Evolutionary conservation across 2,113 vertebrate species (phyloP).

Genomic region (Malurus cyaneus): DNA sequence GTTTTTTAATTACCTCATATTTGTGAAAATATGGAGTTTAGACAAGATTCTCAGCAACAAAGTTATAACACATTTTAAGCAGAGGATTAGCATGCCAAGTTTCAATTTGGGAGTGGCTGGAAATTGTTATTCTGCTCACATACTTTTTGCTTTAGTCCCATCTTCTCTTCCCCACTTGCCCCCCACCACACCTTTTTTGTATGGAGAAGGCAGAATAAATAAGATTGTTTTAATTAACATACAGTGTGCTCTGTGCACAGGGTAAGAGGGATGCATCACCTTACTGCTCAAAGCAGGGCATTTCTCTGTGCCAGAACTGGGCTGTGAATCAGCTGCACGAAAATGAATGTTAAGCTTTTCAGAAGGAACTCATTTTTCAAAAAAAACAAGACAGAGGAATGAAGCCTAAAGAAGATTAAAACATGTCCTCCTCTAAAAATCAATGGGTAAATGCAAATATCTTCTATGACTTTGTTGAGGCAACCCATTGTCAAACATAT

Average conservation of each 20-base stretch:
- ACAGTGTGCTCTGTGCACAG: rapidly evolving
- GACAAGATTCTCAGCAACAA: neutral
- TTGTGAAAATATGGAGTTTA: neutral
- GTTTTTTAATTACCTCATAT: neutral
- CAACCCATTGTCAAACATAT: neutral
- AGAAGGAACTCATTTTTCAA: neutral
- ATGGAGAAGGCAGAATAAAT: neutral
- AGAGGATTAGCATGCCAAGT: neutral
- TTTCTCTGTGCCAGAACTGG: neutral
- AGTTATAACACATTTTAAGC: neutral
- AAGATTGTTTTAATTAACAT: neutral
- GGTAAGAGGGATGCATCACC: neutral
- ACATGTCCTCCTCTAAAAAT: neutral
- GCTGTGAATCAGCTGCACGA: neutral
- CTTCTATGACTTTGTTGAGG: neutral
- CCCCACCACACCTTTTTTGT: rapidly evolving
- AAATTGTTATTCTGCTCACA: neutral
- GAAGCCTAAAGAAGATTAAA: neutral
- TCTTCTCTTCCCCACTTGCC: rapidly evolving
- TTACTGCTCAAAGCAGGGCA: neutral
- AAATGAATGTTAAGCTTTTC: neutral
- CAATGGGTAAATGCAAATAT: neutral
- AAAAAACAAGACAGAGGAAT: neutral
- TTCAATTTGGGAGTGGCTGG: neutral
- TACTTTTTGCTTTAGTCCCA: neutral